Base-by-base conservation (phyloP, 1,140 invertebrate genomes). In the Aphelinus certus region DNA sequence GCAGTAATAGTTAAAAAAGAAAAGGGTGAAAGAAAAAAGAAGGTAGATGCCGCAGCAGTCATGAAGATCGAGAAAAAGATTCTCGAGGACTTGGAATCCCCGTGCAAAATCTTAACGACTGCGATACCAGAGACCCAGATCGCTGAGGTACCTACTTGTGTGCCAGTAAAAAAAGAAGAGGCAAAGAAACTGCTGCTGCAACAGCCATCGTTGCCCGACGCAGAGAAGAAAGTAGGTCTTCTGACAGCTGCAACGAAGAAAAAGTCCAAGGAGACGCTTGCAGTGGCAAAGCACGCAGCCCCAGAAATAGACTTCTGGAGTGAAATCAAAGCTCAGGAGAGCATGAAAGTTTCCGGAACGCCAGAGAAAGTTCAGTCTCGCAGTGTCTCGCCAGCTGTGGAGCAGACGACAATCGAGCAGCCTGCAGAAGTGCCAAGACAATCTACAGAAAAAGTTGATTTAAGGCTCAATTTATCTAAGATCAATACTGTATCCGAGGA, bases 221-320 rank as follows among this genome's bases (percentile, higher is more conserved):
- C 26, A 26, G 10, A 51, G 56, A 66, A 71, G 63, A 74, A 76
- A 67, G 60, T 45, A 46, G 51, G 48, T 58, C 68, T 65, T 9
- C 26, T 26, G 26, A 26, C 26, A 26, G 26, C 6, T 5, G 2
- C 56, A 2, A 57, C 43, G 73, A 68, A 68, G 48, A 72, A 72
- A 72, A 72, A 72, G 62, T 60, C 56, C 55, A 26, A 60, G 56
- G 64, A 57, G 64, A 3, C 57, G 57, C 26, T 4, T 47, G 48
- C 62, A 60, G 42, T 64, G 9, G 26, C 48, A 61, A 3, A 51
- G 4, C 9, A 57, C 26, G 26, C 26, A 26, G 51, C 26, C 26
- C n/a, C 79, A 62, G 84, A 83, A 80, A 85, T 88, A 74, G 86
- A 88, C 77, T 88, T 88, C 78, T 88, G 86, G 86, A 87, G 81